phyloP scores from a whole-genome alignment of 1,140 invertebrate species.

The Drosophila kikkawai region DNA sequence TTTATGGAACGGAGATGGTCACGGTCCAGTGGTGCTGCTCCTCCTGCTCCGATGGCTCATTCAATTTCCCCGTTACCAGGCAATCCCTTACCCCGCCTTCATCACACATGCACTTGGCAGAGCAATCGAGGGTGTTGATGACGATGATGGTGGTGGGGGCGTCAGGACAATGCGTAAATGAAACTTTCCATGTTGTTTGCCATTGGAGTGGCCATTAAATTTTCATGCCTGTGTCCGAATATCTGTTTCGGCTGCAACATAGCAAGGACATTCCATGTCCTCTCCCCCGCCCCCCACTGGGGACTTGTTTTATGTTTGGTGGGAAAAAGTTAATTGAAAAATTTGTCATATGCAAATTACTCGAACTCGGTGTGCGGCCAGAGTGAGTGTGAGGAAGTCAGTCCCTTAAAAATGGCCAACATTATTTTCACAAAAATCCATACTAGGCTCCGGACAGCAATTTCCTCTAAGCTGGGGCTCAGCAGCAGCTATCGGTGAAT shows the following conservation, averaged over 20 bases:
- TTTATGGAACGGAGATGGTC: conserved; percentile 63
- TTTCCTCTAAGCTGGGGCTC: conserved; percentile 33
- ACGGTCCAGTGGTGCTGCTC: conserved; percentile 36
- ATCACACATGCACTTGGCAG: conserved; percentile 34
- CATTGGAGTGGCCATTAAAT: conserved; percentile 58
- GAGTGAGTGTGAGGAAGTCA: not conserved
- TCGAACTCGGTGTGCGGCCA: conserved; percentile 1
- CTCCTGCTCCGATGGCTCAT: conserved; percentile 6
- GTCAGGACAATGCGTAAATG: conserved; percentile 43
- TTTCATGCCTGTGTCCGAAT: conserved; percentile 46
- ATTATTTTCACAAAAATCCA: conserved; percentile 31
- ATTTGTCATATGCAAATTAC: conserved; percentile 78
- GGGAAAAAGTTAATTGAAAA: conserved; percentile 69
- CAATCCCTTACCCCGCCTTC: not conserved
- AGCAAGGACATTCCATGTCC: conserved; percentile 9
- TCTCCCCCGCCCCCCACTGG: conserved; percentile 8
- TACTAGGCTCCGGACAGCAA: conserved; percentile 16
- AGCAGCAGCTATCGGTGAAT: conserved; percentile 29
- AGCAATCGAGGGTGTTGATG: conserved; percentile 35
- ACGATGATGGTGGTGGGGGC: conserved; percentile 16
- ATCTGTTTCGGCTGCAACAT: conserved; percentile 34
- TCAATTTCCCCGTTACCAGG: not conserved
- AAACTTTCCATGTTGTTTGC: conserved; percentile 49
- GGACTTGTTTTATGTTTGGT: conserved; percentile 53
- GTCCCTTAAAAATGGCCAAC: conserved; percentile 11